phyloP scores from a whole-genome alignment of 2,113 vertebrate genomes.

The Pelodiscus sinensis region DNA sequence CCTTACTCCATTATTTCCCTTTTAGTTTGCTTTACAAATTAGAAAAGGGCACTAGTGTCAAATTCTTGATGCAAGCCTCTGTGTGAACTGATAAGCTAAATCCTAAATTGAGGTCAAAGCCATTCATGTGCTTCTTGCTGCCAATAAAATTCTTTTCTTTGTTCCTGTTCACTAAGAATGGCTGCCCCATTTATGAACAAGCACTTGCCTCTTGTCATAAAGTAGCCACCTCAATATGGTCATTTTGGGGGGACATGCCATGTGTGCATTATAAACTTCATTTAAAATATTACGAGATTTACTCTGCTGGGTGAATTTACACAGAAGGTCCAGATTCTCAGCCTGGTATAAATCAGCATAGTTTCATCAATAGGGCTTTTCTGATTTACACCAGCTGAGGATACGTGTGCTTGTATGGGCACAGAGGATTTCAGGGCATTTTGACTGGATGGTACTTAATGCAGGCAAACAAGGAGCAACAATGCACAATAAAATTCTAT shows the following conservation, averaged over 20 bases:
- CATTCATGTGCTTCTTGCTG: constrained; percentile 72
- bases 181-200: constrained; percentile 64
- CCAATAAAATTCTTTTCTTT: constrained; percentile 70
- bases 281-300: neutral
- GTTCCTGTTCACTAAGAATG: constrained; percentile 66
- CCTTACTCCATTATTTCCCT: constrained; percentile 69
- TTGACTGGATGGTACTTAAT: neutral
- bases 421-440: neutral
- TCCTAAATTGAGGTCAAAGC: constrained; percentile 75
- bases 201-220: constrained; percentile 25
- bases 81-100: constrained; percentile 76
- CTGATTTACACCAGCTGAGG: neutral
- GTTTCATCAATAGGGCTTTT: neutral
- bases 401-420: neutral
- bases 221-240: constrained; percentile 44
- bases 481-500: neutral
- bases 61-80: constrained; percentile 72
- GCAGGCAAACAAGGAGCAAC: constrained; percentile 12
- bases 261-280: neutral
- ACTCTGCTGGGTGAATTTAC: neutral
- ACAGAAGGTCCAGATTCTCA: neutral
- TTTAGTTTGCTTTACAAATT: constrained; percentile 79
- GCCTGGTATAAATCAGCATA: neutral
- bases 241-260: neutral
- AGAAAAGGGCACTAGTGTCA: constrained; percentile 75